Base-by-base conservation (phyloP, 2,888 invertebrate species). In the Thumatha senex region DNA sequence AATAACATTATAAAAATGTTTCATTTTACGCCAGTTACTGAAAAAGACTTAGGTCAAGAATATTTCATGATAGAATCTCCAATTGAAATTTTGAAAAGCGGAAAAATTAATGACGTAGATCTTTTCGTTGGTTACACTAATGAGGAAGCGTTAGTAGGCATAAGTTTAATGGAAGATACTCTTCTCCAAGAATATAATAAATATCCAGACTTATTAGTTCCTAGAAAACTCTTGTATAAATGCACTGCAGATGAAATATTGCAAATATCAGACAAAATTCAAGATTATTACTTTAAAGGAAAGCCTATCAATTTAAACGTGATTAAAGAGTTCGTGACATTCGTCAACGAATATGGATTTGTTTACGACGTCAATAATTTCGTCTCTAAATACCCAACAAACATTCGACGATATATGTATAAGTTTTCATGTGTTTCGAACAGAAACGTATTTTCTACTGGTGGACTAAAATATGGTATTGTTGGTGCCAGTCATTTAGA, bases 401-500 rank as follows among this genome's bases (percentile, higher is more conserved):
- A 15, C 7, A 24, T 42, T 15, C 61, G 59, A 43, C 50, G 44
- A 31, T 72, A 55, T 29, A 3, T 66, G 39, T 64, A 64, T 39
- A 54, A 43, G 9, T 62, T 86, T 34, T 74, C 80, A 0, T 70
- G 76, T 43, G 30, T 70, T 1, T 83, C 86, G 0, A 68, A 73
- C 7, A 69, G 80, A 46, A 84, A 84, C 53, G 51, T 80, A 2
- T 78, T 63, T 29, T 74, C 77, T 0, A 63, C 50, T 1, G 0
- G 14, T 0, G 82, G 76, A 1, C 31, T 49, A 0, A 73, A 76
- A 43, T 77, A 77, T 35, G 80, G 70, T 0, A 51, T 84, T 0
- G 42, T 36, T 0, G 86, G 81, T 8, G 73, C 80, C 0, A 40
- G 74, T 0, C 87, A 87, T 57, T 55, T 81, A 12, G 87, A 87